Evolutionary conservation across 2,888 invertebrate genomes (phyloP).

Genomic region (Eilema caniola): DNA sequence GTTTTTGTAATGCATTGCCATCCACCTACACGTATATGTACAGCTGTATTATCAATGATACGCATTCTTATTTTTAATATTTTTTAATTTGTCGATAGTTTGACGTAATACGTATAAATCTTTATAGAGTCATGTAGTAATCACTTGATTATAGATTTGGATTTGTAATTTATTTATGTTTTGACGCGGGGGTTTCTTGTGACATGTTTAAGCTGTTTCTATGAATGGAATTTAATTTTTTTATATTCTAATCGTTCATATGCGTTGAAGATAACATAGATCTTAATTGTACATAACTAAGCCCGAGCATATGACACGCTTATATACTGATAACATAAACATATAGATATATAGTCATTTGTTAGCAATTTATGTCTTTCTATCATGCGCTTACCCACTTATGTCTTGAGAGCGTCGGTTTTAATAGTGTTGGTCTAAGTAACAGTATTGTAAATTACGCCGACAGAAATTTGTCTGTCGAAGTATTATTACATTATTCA

Average conservation of each 20-base stretch:
- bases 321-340: constrained; percentile 14
- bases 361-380: constrained; percentile 18
- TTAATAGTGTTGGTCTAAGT: neutral
- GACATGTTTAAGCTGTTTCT: constrained; percentile 33
- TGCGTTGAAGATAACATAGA: constrained; percentile 48
- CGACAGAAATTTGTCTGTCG: neutral
- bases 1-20: neutral
- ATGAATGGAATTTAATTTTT: constrained; percentile 58
- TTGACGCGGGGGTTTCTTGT: constrained; percentile 7
- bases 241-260: constrained; percentile 39
- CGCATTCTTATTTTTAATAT: constrained; percentile 23
- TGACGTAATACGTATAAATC: constrained; percentile 34
- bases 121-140: constrained; percentile 27
- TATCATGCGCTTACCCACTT: neutral
- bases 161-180: constrained; percentile 15
- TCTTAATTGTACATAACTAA: constrained; percentile 50
- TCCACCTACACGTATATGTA: neutral
- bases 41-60: neutral
- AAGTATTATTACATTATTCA: neutral
- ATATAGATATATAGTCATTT: constrained; percentile 23
- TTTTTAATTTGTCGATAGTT: constrained; percentile 32
- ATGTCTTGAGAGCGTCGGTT: neutral
- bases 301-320: constrained; percentile 31
- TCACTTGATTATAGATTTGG: constrained; percentile 20
- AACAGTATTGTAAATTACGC: neutral